phyloP scores from a whole-genome alignment of 35 echinoderm and acorn worm species.

The Anneissia japonica region DNA sequence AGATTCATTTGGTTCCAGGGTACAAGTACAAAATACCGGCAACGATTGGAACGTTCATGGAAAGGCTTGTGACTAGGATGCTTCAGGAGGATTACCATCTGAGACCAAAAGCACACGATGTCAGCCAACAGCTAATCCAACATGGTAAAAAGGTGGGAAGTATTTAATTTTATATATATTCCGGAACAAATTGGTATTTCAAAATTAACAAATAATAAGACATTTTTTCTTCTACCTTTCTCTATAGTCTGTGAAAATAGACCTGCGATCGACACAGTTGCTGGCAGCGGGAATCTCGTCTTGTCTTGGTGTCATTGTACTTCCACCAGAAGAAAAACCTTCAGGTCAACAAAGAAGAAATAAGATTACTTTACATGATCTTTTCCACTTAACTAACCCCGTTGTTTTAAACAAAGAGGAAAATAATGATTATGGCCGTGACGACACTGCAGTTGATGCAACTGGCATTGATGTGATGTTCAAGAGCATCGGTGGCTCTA shows the following conservation, averaged over 20 bases:
- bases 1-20: neutral
- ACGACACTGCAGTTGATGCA: neutral
- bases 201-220: too few relatives aligned
- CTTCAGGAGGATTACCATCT: neutral
- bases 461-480: neutral
- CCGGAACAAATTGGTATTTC: too few relatives aligned
- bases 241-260: neutral
- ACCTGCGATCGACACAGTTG: neutral
- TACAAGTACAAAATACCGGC: neutral
- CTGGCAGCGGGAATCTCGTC: neutral
- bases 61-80: neutral
- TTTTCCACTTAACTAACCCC: neutral
- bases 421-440: neutral
- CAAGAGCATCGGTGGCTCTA: neutral
- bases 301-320: neutral
- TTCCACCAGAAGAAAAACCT: neutral
- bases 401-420: neutral
- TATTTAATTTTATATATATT: too few relatives aligned
- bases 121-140: neutral
- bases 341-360: neutral
- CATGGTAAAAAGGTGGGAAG: neutral
- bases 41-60: neutral
- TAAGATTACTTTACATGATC: neutral
- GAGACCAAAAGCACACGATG: neutral
- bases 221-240: neutral